Conservation (phyloP, 1,140 invertebrate genomes). For the Cyphomyrmex costatus region DNA sequence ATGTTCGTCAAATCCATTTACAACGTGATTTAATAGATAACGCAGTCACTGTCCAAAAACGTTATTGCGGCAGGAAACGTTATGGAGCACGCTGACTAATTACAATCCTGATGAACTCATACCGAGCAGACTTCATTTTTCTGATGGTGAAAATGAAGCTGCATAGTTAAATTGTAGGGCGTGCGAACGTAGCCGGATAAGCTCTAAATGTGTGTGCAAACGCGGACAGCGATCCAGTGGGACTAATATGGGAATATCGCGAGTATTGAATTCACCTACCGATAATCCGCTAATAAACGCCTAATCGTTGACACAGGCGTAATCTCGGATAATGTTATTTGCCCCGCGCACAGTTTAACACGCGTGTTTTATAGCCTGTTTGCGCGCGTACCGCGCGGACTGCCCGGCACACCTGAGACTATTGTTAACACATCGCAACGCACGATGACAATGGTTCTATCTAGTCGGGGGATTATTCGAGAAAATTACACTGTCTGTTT, state of each 20-base stretch:
- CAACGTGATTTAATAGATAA: neutral
- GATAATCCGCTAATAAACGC: constrained; percentile 76
- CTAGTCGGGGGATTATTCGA: constrained; percentile 8
- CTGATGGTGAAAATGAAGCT: neutral
- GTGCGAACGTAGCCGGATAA: constrained; percentile 14
- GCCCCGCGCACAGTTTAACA: constrained; percentile 53
- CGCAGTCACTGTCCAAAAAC: neutral
- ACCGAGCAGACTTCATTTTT: constrained; percentile 8
- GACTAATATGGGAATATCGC: constrained; percentile 24
- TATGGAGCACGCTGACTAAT: neutral
- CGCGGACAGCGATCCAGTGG: neutral
- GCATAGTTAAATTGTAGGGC: neutral
- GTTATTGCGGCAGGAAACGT: constrained; percentile 1
- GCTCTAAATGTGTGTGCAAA: neutral
- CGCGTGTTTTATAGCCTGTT: constrained; percentile 74
- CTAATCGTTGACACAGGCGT: constrained; percentile 71
- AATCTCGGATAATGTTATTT: constrained; percentile 76
- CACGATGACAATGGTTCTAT: constrained; percentile 29
- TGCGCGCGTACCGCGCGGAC: constrained; percentile 60
- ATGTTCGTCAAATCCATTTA: neutral
- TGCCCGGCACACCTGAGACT: constrained; percentile 73
- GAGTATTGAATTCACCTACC: constrained; percentile 56
- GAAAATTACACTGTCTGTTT: neutral
- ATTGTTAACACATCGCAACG: constrained; percentile 62
- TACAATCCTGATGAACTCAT: constrained; percentile 3